Conservation (phyloP, 2,797 vertebrate genomes). For the Bovichtus variegatus region DNA sequence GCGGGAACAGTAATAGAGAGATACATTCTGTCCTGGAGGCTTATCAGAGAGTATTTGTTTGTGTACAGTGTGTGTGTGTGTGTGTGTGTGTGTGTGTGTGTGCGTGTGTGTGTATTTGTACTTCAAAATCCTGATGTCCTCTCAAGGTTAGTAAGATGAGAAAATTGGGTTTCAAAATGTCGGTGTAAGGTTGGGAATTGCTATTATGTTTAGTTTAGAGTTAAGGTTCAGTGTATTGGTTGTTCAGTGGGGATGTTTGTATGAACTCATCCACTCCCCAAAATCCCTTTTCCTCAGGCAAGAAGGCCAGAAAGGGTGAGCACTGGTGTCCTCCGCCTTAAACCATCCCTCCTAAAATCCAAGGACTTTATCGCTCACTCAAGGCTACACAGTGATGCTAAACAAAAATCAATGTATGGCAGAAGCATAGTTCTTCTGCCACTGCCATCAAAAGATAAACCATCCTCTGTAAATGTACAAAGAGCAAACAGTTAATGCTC, state of each 20-base stretch:
- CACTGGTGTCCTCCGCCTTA: not conserved
- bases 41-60: slow-evolving; percentile 8
- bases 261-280: not conserved
- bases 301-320: slow-evolving; percentile 1
- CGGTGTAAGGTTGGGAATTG: not conserved
- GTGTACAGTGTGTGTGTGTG: not conserved
- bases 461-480: not conserved
- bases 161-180: not conserved
- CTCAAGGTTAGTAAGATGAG: not conserved
- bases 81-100: not conserved
- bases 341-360: slow-evolving; percentile 3
- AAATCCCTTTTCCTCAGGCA: not conserved
- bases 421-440: not conserved
- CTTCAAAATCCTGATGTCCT: not conserved
- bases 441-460: not conserved
- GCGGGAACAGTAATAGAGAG: not conserved
- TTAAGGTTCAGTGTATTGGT: not conserved
- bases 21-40: slow-evolving; percentile 4
- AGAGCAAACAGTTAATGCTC: not conserved
- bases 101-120: not conserved
- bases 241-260: not conserved
- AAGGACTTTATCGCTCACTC: slow-evolving; percentile 4
- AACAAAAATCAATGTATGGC: not conserved
- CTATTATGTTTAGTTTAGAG: not conserved
- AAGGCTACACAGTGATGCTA: not conserved